Percentiles rank a stretch among this genome's conserved stretches.
Evolutionary conservation across 2,888 invertebrate species (phyloP).

Genomic region (Eumerus sabulonum): DNA sequence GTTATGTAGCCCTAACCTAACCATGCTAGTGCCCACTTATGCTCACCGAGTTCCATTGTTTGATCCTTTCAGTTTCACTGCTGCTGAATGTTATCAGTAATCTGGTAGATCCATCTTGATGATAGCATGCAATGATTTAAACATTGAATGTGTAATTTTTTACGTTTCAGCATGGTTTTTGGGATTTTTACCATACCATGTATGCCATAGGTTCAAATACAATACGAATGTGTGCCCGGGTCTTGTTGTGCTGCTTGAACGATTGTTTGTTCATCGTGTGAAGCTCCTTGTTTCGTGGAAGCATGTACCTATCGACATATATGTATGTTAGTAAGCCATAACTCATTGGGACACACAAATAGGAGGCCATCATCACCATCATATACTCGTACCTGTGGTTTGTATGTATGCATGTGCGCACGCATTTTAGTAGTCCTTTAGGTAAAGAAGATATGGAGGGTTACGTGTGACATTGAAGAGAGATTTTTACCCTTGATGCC

Average conservation of each 20-base stretch:
- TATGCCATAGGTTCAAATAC: not conserved
- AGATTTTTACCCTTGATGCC: conserved; percentile 60
- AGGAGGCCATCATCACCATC: conserved; percentile 60
- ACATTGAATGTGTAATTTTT: conserved; percentile 67
- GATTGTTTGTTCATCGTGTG: conserved; percentile 68
- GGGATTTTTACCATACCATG: conserved; percentile 37
- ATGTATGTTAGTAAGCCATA: conserved; percentile 34
- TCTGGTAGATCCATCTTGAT: conserved; percentile 64
- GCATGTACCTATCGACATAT: not conserved
- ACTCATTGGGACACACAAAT: conserved; percentile 63
- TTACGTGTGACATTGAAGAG: conserved; percentile 51
- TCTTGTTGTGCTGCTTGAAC: conserved; percentile 71
- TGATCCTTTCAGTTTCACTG: conserved; percentile 68
- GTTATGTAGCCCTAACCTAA: conserved; percentile 64
- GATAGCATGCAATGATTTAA: conserved; percentile 67
- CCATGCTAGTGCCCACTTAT: conserved; percentile 65
- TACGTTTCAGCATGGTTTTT: conserved; percentile 53
- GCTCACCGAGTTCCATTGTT: conserved; percentile 69
- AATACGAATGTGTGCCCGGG: conserved; percentile 8
- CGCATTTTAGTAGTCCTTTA: conserved; percentile 51
- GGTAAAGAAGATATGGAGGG: conserved; percentile 53
- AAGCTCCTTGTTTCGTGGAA: conserved; percentile 46
- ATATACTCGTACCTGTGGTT: conserved; percentile 2
- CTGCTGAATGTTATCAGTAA: conserved; percentile 67
- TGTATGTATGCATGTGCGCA: conserved; percentile 3